phyloP scores from a whole-genome alignment of 2,797 vertebrate genomes.

The Phalloptychus januarius region DNA sequence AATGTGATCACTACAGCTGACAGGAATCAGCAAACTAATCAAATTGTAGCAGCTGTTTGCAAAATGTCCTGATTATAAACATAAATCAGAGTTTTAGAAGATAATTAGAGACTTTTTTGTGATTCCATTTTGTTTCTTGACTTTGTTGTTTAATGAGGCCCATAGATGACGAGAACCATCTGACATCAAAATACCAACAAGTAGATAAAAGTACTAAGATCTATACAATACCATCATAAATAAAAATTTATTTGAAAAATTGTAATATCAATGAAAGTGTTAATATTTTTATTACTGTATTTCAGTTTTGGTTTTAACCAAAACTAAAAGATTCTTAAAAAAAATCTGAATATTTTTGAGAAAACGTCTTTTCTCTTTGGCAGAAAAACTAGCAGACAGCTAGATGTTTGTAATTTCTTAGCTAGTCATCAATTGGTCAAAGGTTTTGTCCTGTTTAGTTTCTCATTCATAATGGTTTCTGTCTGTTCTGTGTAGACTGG shows the following conservation, averaged over 20 bases:
- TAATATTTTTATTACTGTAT: background rate
- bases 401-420: background rate
- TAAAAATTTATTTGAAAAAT: background rate
- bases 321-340: background rate
- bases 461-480: constrained; percentile 20
- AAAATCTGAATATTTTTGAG: background rate
- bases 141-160: too few relatives aligned
- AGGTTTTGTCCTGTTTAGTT: background rate
- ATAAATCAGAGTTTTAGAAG: background rate
- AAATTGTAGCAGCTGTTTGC: background rate
- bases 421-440: background rate
- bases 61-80: background rate
- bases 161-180: background rate
- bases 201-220: background rate
- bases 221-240: background rate
- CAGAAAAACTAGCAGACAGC: background rate
- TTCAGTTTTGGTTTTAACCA: background rate
- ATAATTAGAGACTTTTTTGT: background rate
- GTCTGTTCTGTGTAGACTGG: constrained; percentile 86
- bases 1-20: background rate
- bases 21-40: background rate
- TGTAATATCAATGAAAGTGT: background rate
- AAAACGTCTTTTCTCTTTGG: background rate
- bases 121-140: background rate
- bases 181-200: background rate